These are phyloP conservation scores for Callionymus lyra DNA, from an alignment of 2,113 vertebrate species.

Conservation along the genomic window DNA sequence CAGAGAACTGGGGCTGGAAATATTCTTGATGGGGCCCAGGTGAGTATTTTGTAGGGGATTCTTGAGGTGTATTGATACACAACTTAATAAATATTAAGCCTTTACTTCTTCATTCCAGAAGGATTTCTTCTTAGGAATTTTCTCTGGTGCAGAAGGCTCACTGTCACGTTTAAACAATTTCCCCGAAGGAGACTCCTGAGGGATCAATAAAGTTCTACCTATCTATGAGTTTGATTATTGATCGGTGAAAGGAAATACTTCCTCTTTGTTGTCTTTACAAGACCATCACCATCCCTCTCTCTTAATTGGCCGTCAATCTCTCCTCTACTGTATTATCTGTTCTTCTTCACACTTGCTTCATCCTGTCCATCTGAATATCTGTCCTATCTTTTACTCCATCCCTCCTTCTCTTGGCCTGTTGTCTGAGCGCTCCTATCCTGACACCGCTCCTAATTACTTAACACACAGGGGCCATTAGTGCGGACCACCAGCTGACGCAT, in stretches of 20 bases:
- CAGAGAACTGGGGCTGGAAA: no score
- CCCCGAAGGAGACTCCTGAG: no score
- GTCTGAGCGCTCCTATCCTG: slow-evolving; percentile 33
- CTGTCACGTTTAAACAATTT: no score
- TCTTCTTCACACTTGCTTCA: slow-evolving; percentile 22
- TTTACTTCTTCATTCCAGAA: no score
- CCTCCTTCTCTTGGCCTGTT: slow-evolving; percentile 15
- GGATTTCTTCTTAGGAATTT: no score
- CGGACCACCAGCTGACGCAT: slow-evolving; percentile 33
- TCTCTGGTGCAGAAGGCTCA: slow-evolving; percentile 16
- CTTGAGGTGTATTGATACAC: no score
- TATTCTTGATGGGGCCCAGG: no score
- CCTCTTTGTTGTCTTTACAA: slow-evolving; percentile 36
- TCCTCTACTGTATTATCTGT: slow-evolving; percentile 26
- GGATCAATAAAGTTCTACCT: no score
- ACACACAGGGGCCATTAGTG: slow-evolving; percentile 51
- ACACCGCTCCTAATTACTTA: slow-evolving; percentile 48
- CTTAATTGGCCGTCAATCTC: slow-evolving; percentile 49
- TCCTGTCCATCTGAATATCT: slow-evolving; percentile 31
- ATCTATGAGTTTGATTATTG: slow-evolving; percentile 43
- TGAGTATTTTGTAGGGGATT: no score
- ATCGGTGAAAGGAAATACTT: slow-evolving; percentile 34
- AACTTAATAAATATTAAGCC: no score
- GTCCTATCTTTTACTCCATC: slow-evolving; percentile 21
- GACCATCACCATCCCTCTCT: slow-evolving; percentile 33